Evolutionary conservation across 1,140 invertebrate species (phyloP).

Genomic region (Habropoda laboriosa): DNA sequence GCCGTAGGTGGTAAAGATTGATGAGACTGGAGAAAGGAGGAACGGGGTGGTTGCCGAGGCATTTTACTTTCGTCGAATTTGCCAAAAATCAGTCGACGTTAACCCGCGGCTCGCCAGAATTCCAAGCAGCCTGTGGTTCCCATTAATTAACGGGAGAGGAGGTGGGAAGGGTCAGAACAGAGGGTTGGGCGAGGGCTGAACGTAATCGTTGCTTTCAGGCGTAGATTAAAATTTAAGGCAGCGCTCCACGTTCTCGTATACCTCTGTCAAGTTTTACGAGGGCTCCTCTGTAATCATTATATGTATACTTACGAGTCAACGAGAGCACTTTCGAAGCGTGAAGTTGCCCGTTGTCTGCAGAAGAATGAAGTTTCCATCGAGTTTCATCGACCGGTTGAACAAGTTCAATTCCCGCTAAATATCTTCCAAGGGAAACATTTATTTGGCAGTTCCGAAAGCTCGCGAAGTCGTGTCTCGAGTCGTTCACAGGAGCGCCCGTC

Average conservation of each 20-base stretch:
- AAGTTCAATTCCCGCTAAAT: background rate
- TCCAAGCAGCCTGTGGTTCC: background rate
- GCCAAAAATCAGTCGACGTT: slow-evolving; percentile 27
- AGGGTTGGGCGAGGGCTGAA: background rate
- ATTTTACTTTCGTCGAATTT: slow-evolving; percentile 31
- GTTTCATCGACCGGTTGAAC: background rate
- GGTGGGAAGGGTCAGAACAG: background rate
- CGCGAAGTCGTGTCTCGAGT: background rate
- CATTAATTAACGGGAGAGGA: slow-evolving; percentile 28
- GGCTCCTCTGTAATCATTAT: background rate
- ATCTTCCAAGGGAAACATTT: slow-evolving; percentile 7
- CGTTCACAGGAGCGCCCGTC: background rate
- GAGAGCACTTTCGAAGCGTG: background rate
- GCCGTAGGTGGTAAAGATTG: slow-evolving; percentile 37
- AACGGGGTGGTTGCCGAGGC: background rate
- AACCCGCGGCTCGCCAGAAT: background rate
- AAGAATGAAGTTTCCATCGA: slow-evolving; percentile 1
- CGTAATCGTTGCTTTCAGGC: background rate
- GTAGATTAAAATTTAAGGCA: slow-evolving; percentile 33
- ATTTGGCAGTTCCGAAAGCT: background rate
- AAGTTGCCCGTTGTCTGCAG: background rate
- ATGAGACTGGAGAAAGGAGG: background rate
- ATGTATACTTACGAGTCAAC: slow-evolving; percentile 2
- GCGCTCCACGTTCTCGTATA: background rate
- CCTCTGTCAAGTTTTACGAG: background rate